A percentile compares a stretch with the other conserved stretches of the same genome.
Evolutionary conservation across 2,888 invertebrate species (phyloP).

Genomic region (Lymantria monacha): DNA sequence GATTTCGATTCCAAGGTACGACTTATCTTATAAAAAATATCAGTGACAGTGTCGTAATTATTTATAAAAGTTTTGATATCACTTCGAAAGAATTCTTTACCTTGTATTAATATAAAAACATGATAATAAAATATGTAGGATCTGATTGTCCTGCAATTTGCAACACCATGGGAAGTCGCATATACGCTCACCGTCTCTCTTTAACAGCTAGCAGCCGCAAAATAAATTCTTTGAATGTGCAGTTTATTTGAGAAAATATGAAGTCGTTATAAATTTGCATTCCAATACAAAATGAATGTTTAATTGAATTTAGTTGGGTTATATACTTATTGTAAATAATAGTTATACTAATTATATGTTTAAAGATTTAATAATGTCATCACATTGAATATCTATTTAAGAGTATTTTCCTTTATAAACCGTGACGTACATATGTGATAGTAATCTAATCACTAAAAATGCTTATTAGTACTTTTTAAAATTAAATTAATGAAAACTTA

Average conservation of each 20-base stretch:
- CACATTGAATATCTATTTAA: too few relatives aligned
- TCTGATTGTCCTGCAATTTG: constrained; percentile 27
- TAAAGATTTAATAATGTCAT: too few relatives aligned
- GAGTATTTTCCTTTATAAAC: too few relatives aligned
- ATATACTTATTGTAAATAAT: not conserved
- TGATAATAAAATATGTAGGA: constrained; percentile 41
- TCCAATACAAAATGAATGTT: constrained; percentile 22
- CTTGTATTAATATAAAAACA: constrained; percentile 43
- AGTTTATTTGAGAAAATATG: constrained; percentile 41
- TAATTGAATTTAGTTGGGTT: constrained; percentile 21
- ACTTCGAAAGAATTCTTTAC: constrained; percentile 32
- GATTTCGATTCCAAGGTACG: constrained; percentile 12
- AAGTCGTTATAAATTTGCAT: constrained; percentile 39
- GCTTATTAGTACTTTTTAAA: too few relatives aligned
- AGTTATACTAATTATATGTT: constrained; percentile 29
- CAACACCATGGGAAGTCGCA: constrained; percentile 17
- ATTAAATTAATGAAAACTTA: too few relatives aligned
- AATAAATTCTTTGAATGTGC: constrained; percentile 42
- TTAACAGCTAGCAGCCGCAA: constrained; percentile 29
- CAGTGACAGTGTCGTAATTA: constrained; percentile 9
- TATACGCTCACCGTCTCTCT: constrained; percentile 10
- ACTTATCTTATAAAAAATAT: constrained; percentile 15
- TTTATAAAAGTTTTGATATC: constrained; percentile 26
- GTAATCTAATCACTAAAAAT: too few relatives aligned
- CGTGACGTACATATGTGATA: too few relatives aligned